Conservation (phyloP, 2,797 vertebrate species). For the Erpetoichthys calabaricus region DNA sequence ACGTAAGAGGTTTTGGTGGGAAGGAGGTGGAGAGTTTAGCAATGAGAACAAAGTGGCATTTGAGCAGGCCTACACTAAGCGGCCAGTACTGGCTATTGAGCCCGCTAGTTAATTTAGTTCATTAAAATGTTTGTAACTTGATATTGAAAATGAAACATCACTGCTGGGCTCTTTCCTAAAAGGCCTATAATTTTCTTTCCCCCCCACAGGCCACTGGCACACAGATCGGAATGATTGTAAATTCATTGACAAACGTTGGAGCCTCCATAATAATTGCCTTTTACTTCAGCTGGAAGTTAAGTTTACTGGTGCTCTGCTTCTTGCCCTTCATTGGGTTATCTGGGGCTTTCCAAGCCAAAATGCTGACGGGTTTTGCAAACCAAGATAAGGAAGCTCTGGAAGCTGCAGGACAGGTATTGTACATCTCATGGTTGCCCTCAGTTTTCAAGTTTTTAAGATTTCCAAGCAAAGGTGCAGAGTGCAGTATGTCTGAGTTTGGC, state of each 20-base stretch:
- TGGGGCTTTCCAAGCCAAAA: constrained; percentile 50
- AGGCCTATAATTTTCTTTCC: background rate
- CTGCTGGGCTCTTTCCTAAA: too few species aligned
- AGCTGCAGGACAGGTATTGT: constrained; percentile 42
- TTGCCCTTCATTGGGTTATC: constrained; percentile 52
- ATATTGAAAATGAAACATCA: too few species aligned
- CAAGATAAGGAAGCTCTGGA: constrained; percentile 56
- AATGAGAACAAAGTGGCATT: too few species aligned
- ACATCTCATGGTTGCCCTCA: constrained; percentile 1
- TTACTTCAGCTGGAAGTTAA: constrained; percentile 64
- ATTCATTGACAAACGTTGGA: constrained; percentile 52
- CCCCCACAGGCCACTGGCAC: constrained; percentile 50
- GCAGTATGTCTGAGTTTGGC: too few species aligned
- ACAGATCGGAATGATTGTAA: constrained; percentile 62
- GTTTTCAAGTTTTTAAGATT: too few species aligned
- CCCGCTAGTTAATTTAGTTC: too few species aligned
- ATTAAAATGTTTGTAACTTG: too few species aligned
- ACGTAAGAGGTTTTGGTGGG: too few species aligned
- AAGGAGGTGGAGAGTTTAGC: too few species aligned
- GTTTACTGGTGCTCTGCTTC: constrained; percentile 54
- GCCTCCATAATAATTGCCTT: constrained; percentile 58
- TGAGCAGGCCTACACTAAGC: too few species aligned
- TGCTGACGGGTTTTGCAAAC: constrained; percentile 58
- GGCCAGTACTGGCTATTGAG: too few species aligned
- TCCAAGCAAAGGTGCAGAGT: too few species aligned